Conservation (phyloP, 2,797 vertebrate genomes). For the Gorsachius magnificus region DNA sequence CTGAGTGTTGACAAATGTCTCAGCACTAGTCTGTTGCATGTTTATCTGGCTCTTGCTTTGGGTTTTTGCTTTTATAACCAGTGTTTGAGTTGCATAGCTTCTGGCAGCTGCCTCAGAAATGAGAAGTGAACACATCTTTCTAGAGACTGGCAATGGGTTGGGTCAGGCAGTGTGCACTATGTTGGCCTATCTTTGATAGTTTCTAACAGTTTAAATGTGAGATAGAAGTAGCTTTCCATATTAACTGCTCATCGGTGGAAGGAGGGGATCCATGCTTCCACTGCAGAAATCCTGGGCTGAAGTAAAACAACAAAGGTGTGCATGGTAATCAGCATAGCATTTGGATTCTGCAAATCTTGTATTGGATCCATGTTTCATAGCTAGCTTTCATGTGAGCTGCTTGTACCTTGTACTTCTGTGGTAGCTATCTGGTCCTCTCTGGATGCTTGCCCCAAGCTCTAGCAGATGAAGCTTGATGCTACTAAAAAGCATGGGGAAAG, state of each 20-base stretch:
- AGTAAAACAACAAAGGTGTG: not conserved
- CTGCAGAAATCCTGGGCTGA: not conserved
- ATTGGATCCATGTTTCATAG: not conserved
- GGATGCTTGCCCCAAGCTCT: not conserved
- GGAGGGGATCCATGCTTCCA: not conserved
- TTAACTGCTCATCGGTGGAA: not conserved
- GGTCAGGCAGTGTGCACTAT: not conserved
- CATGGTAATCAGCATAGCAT: not conserved
- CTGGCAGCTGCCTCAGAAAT: not conserved
- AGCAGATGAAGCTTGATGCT: not conserved
- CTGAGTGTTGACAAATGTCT: not conserved
- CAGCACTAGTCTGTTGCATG: accelerated
- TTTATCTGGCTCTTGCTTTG: not conserved
- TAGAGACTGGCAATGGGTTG: not conserved
- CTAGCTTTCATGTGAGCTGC: not conserved
- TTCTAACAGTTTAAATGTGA: not conserved
- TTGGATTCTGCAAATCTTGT: not conserved
- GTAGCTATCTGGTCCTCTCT: not conserved
- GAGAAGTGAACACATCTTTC: not conserved
- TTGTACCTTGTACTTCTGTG: not conserved
- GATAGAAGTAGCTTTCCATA: not conserved
- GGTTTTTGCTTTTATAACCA: not conserved
- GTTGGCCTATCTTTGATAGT: not conserved
- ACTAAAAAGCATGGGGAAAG: not conserved
- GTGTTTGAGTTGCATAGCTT: not conserved